Base-by-base conservation (phyloP, 2,113 vertebrate species). In the Fukomys damarensis region DNA sequence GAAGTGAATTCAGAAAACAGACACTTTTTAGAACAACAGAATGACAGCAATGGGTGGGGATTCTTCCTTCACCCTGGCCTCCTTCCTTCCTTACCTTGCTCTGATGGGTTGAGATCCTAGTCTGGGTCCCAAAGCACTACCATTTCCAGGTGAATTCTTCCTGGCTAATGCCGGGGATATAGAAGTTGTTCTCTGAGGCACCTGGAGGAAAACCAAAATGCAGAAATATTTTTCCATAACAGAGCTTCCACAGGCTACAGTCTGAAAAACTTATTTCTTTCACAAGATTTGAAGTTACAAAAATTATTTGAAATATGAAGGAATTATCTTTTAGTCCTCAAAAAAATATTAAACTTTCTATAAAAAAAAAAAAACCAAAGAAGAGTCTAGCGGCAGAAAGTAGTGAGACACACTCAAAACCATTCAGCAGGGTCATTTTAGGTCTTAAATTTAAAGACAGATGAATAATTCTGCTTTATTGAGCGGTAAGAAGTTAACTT, bases 151-250 rank as follows among this genome's bases (percentile, higher is more conserved):
- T 88, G 99, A 99, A 98, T 99, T 99, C 98, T 99, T 99, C 97
- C 99, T 99, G 20, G 99, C 99, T 98, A 99, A 98, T 20, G 99
- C 99, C 66, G 99, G 99, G 92, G 99, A 99, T 98, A 99, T 99
- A 97, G 99, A 99, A 97, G 99, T 99, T 95, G 99, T 99, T 99
- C 99, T 98, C 97, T 99, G 99, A 98, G 99, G 99, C 98, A 99
- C 99, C 99, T 99, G 98, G 61, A 98, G 98, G 56, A 97, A 94
- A 96, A 94, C 0, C 7, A 59, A 95, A 96, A 97, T 86, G 95
- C 17, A 97, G 52, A 86, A 87, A 82, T 76, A 61, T 43, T 89
- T 89, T 96, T 70, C 80, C 16, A 79, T 19, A 65, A 77, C 77
- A 61, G 28, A 96, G 49, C 3, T 52, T 68, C 46, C 46, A 38